Evolutionary conservation across 1,140 invertebrate species (phyloP).

Genomic region (Pseudomyrmex gracilis): DNA sequence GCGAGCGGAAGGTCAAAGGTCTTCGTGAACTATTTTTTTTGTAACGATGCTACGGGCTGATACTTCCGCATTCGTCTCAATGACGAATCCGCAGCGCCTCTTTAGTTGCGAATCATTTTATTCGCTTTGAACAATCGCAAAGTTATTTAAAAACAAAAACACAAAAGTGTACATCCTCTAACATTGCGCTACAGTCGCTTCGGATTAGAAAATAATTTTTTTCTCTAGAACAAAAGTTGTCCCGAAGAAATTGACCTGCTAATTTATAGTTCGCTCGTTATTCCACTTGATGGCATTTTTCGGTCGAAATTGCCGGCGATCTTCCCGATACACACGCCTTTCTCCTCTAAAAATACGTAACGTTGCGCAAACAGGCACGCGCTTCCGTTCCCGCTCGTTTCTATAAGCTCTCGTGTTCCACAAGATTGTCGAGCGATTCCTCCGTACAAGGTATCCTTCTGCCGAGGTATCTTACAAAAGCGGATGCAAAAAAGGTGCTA

Average conservation of each 20-base stretch:
- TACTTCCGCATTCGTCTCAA: slow-evolving; percentile 41
- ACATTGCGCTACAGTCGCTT: neutral
- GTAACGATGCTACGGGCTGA: slow-evolving; percentile 29
- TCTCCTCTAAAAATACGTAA: slow-evolving; percentile 55
- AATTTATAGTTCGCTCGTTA: too few species aligned
- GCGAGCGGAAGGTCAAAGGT: slow-evolving; percentile 81
- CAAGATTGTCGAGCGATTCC: slow-evolving; percentile 49
- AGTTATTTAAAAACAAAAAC: neutral
- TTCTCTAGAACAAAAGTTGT: neutral
- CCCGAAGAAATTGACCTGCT: too few species aligned
- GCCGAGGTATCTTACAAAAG: slow-evolving; percentile 76
- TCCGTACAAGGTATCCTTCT: slow-evolving; percentile 47
- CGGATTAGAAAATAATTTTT: neutral
- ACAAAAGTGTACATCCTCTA: neutral
- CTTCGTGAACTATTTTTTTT: slow-evolving; percentile 78
- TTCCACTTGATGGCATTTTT: neutral
- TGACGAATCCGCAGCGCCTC: slow-evolving; percentile 42
- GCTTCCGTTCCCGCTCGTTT: slow-evolving; percentile 48
- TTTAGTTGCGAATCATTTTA: slow-evolving; percentile 31
- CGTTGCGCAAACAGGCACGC: slow-evolving; percentile 50
- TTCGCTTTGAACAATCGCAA: neutral
- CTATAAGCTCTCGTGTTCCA: slow-evolving; percentile 45
- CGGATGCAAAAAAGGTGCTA: slow-evolving; percentile 83
- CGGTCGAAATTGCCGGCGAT: slow-evolving; percentile 18
- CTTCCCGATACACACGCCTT: slow-evolving; percentile 25